phyloP scores from a whole-genome alignment of 2,797 vertebrate species.

The Galaxias olidus region DNA sequence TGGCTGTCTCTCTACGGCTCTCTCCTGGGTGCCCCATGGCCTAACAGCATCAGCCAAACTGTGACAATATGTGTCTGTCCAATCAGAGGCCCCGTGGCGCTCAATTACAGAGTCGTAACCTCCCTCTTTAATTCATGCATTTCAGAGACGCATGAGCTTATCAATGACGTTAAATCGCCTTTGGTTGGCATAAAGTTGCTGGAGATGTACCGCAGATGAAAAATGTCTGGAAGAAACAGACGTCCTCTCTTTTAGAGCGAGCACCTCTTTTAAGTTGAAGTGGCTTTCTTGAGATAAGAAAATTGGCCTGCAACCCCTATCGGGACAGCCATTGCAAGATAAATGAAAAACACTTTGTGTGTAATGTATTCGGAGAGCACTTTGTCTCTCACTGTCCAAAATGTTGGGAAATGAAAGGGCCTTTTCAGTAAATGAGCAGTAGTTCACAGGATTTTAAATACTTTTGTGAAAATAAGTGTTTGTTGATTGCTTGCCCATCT shows the following conservation, averaged over 20 bases:
- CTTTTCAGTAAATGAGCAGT: neutral
- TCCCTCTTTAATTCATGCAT: conserved; percentile 70
- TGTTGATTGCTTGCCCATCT: no score
- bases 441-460: neutral
- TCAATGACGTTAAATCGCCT: conserved; percentile 62
- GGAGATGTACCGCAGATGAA: conserved; percentile 56
- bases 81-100: conserved; percentile 61
- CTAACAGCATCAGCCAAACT: conserved; percentile 49
- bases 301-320: conserved; percentile 47
- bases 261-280: conserved; percentile 49
- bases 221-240: conserved; percentile 56
- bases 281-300: conserved; percentile 25
- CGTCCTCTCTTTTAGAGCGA: conserved; percentile 45
- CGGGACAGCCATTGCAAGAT: conserved; percentile 50
- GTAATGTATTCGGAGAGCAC: conserved; percentile 5
- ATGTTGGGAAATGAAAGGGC: no score
- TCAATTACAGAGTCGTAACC: conserved; percentile 73
- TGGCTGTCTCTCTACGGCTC: conserved; percentile 54
- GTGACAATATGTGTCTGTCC: conserved; percentile 56
- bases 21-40: conserved; percentile 50
- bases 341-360: conserved; percentile 27
- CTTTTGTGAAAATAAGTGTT: no score
- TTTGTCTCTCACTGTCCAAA: no score
- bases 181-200: conserved; percentile 54
- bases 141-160: conserved; percentile 70